phyloP scores from a whole-genome alignment of 2,113 vertebrate genomes.

The Condylura cristata region DNA sequence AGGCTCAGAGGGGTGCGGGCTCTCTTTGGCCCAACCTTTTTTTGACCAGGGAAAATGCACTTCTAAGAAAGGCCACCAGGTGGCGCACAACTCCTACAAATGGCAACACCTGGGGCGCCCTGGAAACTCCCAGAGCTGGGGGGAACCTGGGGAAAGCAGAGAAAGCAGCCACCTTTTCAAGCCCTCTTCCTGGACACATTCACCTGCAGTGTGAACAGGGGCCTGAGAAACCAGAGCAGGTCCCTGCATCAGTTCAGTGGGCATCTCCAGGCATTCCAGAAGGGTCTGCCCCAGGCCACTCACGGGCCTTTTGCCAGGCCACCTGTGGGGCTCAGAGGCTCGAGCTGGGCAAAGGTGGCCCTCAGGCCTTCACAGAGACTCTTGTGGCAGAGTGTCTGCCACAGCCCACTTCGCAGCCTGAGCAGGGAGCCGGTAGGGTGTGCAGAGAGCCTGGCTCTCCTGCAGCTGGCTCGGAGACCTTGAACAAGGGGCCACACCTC shows the following conservation, averaged over 20 bases:
- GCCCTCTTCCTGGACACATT: not conserved
- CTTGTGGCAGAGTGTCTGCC: not conserved
- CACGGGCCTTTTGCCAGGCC: not conserved
- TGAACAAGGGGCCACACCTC: not conserved
- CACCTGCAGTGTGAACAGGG: accelerated
- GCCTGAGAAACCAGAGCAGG: not conserved
- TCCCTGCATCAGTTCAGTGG: not conserved
- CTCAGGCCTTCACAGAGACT: too few species aligned
- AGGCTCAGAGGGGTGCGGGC: too few species aligned
- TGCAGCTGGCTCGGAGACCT: not conserved
- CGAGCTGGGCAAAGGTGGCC: not conserved
- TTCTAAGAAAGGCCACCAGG: slow-evolving; percentile 25
- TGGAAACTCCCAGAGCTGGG: not conserved
- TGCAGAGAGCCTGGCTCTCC: not conserved
- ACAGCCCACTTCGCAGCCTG: not conserved
- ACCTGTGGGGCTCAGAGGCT: not conserved
- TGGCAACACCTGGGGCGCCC: not conserved
- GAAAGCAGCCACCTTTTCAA: not conserved
- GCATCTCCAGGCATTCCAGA: not conserved
- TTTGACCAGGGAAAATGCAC: not conserved
- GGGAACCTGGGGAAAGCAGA: not conserved
- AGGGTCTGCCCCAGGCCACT: not conserved
- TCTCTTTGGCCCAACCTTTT: not conserved
- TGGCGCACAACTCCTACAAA: not conserved
- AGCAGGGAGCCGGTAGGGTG: not conserved